Conservation (phyloP, 2,113 vertebrate genomes). For the Tor tambroides region DNA sequence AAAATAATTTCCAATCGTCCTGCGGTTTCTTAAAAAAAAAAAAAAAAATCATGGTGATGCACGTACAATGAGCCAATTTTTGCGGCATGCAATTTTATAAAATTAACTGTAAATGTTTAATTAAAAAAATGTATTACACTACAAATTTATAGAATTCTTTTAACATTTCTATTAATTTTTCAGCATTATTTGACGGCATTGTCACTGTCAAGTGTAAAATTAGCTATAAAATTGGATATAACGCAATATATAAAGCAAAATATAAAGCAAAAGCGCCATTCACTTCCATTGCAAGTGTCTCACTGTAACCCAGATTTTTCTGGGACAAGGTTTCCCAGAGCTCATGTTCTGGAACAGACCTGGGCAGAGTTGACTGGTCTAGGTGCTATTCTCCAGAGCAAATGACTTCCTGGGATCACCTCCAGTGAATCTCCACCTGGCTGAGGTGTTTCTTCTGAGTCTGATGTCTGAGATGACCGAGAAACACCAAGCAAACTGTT, state of each 20-base stretch:
- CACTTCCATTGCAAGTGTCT: too few species aligned
- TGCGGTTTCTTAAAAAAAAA: background rate
- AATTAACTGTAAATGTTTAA: too few species aligned
- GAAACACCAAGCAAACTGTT: background rate
- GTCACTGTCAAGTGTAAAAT: background rate
- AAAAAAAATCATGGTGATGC: background rate
- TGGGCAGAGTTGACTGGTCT: conserved; percentile 90
- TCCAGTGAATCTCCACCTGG: conserved; percentile 87
- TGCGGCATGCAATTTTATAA: too few species aligned
- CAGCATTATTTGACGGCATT: background rate
- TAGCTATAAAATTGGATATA: background rate
- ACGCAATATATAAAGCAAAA: too few species aligned
- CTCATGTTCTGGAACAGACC: conserved; percentile 70
- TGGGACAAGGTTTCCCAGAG: background rate
- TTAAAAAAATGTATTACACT: too few species aligned
- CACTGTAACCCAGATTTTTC: background rate
- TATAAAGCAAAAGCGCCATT: too few species aligned
- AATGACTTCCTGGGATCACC: conserved; percentile 88
- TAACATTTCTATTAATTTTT: too few species aligned
- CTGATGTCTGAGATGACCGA: conserved; percentile 74
- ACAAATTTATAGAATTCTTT: too few species aligned
- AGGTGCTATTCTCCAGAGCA: conserved; percentile 92
- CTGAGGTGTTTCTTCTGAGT: conserved; percentile 82
- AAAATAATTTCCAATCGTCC: background rate
- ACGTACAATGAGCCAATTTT: background rate